These are phyloP conservation scores for Pseudorhombus dupliciocellatus DNA, from an alignment of 2,113 vertebrate genomes.

Conservation along the genomic window DNA sequence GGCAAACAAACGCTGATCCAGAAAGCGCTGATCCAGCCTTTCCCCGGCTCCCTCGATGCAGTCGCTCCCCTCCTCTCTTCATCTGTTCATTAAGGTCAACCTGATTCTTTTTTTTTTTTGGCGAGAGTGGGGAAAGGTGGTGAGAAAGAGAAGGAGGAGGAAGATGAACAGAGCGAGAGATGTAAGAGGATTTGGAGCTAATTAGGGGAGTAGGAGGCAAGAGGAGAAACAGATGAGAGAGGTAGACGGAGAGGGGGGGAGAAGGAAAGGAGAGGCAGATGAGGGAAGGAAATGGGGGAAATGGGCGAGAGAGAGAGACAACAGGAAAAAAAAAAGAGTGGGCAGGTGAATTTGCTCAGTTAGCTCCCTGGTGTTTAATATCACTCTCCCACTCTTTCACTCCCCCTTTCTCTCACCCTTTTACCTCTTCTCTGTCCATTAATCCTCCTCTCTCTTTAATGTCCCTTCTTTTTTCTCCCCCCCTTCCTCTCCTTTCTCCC, in stretches of 20 bases:
- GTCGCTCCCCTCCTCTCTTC: conserved; percentile 64
- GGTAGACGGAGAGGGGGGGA: conserved; percentile 22
- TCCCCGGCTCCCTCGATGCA: conserved; percentile 65
- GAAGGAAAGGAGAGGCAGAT: conserved; percentile 20
- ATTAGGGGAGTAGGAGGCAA: conserved; percentile 69
- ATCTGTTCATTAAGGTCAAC: conserved; percentile 81
- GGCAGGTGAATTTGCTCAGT: conserved; percentile 77
- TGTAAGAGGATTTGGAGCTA: conserved; percentile 75
- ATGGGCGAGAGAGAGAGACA: conserved; percentile 16
- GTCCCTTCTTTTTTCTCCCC: not conserved
- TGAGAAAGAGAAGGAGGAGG: conserved; percentile 53
- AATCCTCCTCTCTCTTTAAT: not conserved
- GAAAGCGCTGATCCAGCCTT: conserved; percentile 72
- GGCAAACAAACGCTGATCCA: conserved; percentile 71
- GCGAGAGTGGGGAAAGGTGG: conserved; percentile 34
- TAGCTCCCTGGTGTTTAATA: conserved; percentile 80
- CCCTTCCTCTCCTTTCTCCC: conserved; percentile 17
- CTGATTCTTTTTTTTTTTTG: conserved; percentile 46
- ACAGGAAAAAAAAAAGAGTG: conserved; percentile 54
- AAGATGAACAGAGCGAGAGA: conserved; percentile 56
- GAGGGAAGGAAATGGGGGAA: conserved; percentile 25
- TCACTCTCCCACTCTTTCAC: conserved; percentile 68
- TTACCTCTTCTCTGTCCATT: conserved; percentile 30
- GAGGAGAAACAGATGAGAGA: conserved; percentile 53
- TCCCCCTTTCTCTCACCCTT: conserved; percentile 52